phyloP scores from a whole-genome alignment of 2,113 vertebrate genomes.

The Oryzias melastigma region DNA sequence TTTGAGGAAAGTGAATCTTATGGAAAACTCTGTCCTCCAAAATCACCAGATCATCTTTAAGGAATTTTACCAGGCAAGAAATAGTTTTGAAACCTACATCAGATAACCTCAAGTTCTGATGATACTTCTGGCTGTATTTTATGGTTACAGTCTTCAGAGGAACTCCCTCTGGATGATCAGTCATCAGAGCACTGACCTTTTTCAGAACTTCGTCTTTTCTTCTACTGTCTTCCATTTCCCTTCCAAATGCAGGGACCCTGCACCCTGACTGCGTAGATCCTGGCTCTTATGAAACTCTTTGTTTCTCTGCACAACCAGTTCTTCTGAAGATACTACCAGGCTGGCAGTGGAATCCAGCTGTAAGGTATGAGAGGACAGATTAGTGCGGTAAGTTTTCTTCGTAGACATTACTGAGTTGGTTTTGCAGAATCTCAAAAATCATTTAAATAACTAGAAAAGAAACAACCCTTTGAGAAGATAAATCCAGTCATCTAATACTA shows the following conservation, averaged over 20 bases:
- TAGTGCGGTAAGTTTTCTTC: constrained; percentile 44
- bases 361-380: constrained; percentile 40
- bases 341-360: constrained; percentile 45
- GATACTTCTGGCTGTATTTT: constrained; percentile 52
- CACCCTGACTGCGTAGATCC: not conserved
- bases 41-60: constrained; percentile 51
- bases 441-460: constrained; percentile 19
- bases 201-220: not conserved
- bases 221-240: not conserved
- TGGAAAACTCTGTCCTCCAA: constrained; percentile 50
- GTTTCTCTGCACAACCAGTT: constrained; percentile 51
- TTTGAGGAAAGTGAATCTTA: constrained; percentile 23
- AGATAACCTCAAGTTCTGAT: constrained; percentile 27
- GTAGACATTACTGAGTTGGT: constrained; percentile 43
- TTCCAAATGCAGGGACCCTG: not conserved
- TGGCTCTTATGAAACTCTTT: constrained; percentile 49
- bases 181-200: constrained; percentile 56
- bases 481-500: no score
- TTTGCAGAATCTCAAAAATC: constrained; percentile 55
- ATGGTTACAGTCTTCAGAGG: constrained; percentile 37
- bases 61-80: constrained; percentile 40
- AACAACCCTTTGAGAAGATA: not conserved
- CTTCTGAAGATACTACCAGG: constrained; percentile 45
- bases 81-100: constrained; percentile 59
- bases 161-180: constrained; percentile 50